A percentile compares a stretch with the other conserved stretches of the same genome.
Conservation (phyloP, 2,113 vertebrate species). For the Chaetops frenatus region DNA sequence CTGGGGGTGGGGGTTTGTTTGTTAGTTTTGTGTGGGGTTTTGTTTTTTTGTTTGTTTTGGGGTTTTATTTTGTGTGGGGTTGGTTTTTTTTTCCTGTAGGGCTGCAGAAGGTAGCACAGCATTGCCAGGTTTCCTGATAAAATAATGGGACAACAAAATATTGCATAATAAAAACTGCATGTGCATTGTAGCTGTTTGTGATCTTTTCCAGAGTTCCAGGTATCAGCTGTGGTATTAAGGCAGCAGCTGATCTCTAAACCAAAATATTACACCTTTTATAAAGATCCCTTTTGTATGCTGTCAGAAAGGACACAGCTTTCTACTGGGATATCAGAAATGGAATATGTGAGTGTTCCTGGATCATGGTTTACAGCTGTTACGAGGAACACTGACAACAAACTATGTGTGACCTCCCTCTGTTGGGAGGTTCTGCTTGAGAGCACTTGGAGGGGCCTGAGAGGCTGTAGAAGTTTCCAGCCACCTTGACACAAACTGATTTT, state of each 20-base stretch:
- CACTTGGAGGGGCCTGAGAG: neutral
- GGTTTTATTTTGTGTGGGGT: neutral
- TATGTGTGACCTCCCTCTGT: neutral
- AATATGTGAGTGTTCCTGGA: neutral
- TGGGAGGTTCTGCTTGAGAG: neutral
- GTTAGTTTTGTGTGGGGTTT: fast-evolving
- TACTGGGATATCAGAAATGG: neutral
- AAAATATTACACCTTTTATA: neutral
- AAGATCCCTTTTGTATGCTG: neutral
- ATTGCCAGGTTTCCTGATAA: neutral
- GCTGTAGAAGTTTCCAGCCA: neutral
- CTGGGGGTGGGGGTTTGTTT: neutral
- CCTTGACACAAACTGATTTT: neutral
- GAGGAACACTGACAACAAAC: neutral
- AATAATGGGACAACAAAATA: neutral
- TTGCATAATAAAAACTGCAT: neutral
- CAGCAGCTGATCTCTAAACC: neutral
- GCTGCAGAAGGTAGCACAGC: neutral
- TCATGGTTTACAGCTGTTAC: neutral
- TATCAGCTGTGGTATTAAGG: neutral
- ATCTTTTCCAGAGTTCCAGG: neutral
- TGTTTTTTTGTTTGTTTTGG: neutral
- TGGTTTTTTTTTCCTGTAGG: neutral
- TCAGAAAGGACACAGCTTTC: neutral
- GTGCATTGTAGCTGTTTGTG: neutral